phyloP scores from a whole-genome alignment of 2,113 vertebrate species.

The Corydoras maculifer region DNA sequence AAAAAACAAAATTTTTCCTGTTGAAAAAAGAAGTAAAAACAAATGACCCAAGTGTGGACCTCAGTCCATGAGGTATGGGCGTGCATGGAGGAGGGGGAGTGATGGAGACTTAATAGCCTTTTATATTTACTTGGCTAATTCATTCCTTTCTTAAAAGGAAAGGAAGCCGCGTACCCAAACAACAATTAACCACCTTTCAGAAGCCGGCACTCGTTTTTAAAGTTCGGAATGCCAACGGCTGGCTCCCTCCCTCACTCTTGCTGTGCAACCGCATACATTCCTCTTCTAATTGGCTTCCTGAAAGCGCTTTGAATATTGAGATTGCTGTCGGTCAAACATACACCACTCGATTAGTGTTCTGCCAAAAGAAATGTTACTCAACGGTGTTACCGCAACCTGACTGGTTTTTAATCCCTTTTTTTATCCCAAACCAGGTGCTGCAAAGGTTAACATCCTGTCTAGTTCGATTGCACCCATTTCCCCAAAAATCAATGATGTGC shows the following conservation, averaged over 20 bases:
- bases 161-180: conserved; percentile 69
- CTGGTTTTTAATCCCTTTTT: conserved; percentile 47
- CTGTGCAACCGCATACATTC: conserved; percentile 77
- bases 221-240: conserved; percentile 75
- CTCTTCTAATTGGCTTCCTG: conserved; percentile 92
- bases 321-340: conserved; percentile 81
- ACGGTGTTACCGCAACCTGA: conserved; percentile 52
- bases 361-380: conserved; percentile 90
- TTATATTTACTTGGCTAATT: conserved; percentile 50
- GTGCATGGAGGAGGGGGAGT: conserved; percentile 32
- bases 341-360: conserved; percentile 75
- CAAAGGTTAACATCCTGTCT: conserved; percentile 47
- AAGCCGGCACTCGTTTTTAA: conserved; percentile 64
- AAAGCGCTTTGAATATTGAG: conserved; percentile 79
- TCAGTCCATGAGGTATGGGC: conserved; percentile 55
- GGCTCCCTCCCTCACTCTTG: conserved; percentile 53
- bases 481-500: conserved; percentile 61
- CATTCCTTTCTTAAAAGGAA: conserved; percentile 56
- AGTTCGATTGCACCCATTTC: conserved; percentile 58
- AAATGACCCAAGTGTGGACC: conserved; percentile 65
- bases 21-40: neutral
- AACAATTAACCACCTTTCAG: conserved; percentile 76
- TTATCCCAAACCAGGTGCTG: conserved; percentile 60
- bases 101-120: conserved; percentile 64
- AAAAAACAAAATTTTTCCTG: neutral